Evolutionary conservation across 1,140 invertebrate genomes (phyloP).

Genomic region (Macrobrachium nipponense): DNA sequence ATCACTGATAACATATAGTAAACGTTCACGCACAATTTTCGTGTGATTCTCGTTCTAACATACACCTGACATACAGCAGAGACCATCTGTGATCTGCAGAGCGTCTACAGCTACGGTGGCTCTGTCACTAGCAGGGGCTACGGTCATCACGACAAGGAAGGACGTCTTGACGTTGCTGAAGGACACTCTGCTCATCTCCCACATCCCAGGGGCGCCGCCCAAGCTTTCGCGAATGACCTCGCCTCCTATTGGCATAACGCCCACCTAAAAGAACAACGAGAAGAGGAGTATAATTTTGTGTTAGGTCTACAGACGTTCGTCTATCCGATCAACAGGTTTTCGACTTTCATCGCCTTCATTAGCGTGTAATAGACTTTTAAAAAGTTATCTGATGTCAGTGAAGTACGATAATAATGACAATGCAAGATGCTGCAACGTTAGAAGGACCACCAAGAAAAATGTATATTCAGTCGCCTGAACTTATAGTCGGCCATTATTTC

Average conservation of each 20-base stretch:
- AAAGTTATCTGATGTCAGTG: too few species aligned
- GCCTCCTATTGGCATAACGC: constrained; percentile 41
- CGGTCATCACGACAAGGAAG: constrained; percentile 35
- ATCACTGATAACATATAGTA: too few species aligned
- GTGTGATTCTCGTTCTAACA: constrained; percentile 17
- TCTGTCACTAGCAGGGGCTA: constrained; percentile 15
- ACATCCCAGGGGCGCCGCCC: constrained; percentile 30
- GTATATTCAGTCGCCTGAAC: too few species aligned
- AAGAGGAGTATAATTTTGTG: neutral
- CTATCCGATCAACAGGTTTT: too few species aligned
- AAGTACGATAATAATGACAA: too few species aligned
- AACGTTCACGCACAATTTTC: too few species aligned
- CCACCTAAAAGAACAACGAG: constrained; percentile 14
- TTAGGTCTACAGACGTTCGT: neutral
- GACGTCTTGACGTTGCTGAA: constrained; percentile 25
- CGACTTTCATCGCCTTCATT: neutral
- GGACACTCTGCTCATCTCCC: constrained; percentile 41
- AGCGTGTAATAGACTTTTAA: too few species aligned
- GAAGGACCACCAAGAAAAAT: too few species aligned
- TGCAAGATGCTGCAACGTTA: too few species aligned
- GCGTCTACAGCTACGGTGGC: constrained; percentile 43
- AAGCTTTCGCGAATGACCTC: constrained; percentile 4
- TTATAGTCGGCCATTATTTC: too few species aligned
- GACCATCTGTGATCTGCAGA: constrained; percentile 40
- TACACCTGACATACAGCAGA: constrained; percentile 36